Percentiles rank a stretch among this genome's conserved stretches.
These are phyloP conservation scores for Nudaria mundana DNA, from an alignment of 2,888 invertebrate species.

Conservation along the genomic window DNA sequence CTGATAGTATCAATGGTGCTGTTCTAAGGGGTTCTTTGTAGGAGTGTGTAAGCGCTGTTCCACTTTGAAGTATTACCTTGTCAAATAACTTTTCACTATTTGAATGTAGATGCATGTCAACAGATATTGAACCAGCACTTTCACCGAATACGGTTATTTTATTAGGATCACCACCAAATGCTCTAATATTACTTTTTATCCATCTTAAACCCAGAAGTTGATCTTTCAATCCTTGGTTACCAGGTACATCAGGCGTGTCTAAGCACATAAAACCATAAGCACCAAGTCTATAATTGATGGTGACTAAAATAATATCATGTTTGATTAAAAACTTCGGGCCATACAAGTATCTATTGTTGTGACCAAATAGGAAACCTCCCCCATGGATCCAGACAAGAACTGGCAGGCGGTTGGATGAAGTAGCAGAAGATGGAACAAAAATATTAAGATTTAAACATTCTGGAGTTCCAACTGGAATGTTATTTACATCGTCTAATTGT, in stretches of 20 bases:
- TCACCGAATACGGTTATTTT: slow-evolving; percentile 34
- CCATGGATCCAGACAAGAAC: slow-evolving; percentile 12
- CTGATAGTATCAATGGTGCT: slow-evolving; percentile 5
- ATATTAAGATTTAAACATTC: slow-evolving; percentile 11
- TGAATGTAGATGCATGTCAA: slow-evolving; percentile 30
- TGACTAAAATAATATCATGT: slow-evolving; percentile 31
- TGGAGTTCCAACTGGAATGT: slow-evolving; percentile 1
- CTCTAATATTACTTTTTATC: slow-evolving; percentile 32
- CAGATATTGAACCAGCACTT: slow-evolving; percentile 33
- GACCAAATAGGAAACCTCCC: slow-evolving; percentile 2
- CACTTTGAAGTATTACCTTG: slow-evolving; percentile 19
- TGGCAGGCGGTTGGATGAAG: slow-evolving; percentile 1
- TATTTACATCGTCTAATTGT: slow-evolving; percentile 3
- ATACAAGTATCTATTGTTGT: not conserved
- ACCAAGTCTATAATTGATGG: slow-evolving; percentile 31
- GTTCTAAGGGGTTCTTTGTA: slow-evolving; percentile 4
- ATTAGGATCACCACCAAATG: slow-evolving; percentile 33
- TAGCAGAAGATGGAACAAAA: slow-evolving; percentile 6
- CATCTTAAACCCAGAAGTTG: slow-evolving; percentile 32
- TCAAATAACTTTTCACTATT: slow-evolving; percentile 25
- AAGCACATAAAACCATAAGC: slow-evolving; percentile 37
- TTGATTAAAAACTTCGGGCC: slow-evolving; percentile 16
- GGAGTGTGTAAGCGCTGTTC: slow-evolving; percentile 2
- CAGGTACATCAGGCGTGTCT: slow-evolving; percentile 25
- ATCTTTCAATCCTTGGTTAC: slow-evolving; percentile 37